phyloP scores from a whole-genome alignment of 2,888 invertebrate species.

The Aromia moschata region DNA sequence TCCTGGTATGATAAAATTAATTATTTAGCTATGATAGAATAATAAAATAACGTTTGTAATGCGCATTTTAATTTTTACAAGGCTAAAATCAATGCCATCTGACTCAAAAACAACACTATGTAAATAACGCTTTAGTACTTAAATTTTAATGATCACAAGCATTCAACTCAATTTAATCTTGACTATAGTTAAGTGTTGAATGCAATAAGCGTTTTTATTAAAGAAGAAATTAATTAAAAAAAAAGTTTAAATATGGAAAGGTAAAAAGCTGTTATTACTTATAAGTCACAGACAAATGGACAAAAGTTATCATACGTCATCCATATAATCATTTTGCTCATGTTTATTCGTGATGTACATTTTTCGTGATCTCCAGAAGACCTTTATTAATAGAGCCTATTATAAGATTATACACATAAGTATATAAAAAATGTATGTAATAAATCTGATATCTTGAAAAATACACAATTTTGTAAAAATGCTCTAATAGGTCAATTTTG shows the following conservation, averaged over 20 bases:
- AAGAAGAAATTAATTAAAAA: background rate
- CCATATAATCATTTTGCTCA: too few species aligned
- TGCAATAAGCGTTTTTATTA: background rate
- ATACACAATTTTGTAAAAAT: too few species aligned
- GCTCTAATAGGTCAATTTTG: too few species aligned
- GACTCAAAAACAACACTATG: constrained; percentile 25
- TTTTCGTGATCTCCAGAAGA: too few species aligned
- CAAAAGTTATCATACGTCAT: too few species aligned
- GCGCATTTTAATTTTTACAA: constrained; percentile 22
- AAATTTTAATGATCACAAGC: constrained; percentile 13
- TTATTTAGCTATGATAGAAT: constrained; percentile 23
- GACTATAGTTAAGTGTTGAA: background rate
- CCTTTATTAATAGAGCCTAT: too few species aligned
- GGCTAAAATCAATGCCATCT: constrained; percentile 22
- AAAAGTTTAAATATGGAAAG: background rate
- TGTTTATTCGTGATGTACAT: too few species aligned
- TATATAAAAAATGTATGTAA: too few species aligned
- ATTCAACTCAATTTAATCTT: constrained; percentile 1
- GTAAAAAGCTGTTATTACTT: background rate
- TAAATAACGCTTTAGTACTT: constrained; percentile 8
- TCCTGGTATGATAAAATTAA: constrained; percentile 26
- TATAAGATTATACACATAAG: too few species aligned
- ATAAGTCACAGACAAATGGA: too few species aligned
- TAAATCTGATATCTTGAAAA: too few species aligned
- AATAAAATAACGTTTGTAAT: constrained; percentile 22